phyloP scores from a whole-genome alignment of 2,113 vertebrate species.

The Crotophaga sulcirostris region DNA sequence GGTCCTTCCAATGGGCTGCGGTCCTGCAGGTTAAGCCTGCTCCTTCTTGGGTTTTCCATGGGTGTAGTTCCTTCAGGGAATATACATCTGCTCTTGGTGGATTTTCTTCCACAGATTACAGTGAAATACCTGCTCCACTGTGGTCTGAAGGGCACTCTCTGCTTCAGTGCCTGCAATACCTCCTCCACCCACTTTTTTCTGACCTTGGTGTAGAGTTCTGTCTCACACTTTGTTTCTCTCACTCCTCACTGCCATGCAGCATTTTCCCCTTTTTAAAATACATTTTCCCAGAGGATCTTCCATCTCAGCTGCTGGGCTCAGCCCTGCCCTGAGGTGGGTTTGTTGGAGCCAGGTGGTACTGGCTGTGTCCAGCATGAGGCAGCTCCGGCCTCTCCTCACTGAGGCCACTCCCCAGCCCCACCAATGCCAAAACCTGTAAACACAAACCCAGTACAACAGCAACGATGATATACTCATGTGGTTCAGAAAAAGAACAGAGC shows the following conservation, averaged over 20 bases:
- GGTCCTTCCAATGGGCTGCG: background rate
- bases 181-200: background rate
- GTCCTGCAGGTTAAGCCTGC: background rate
- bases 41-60: background rate
- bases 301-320: background rate
- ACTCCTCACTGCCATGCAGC: too few species aligned
- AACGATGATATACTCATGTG: background rate
- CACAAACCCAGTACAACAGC: background rate
- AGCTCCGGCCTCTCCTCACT: too few species aligned
- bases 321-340: rapidly evolving
- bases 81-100: background rate
- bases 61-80: background rate
- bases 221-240: too few species aligned
- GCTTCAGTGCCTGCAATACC: background rate
- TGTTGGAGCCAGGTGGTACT: background rate
- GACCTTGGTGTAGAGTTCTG: too few species aligned
- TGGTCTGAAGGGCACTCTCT: background rate
- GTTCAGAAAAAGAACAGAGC: background rate
- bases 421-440: background rate
- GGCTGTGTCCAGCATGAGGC: rapidly evolving
- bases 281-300: background rate
- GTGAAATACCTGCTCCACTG: background rate
- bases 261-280: background rate
- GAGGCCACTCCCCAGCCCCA: rapidly evolving
- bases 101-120: background rate